Evolutionary conservation across 2,113 vertebrate genomes (phyloP), one percentile per base, ranked within the genome.

Genomic region (Pterophyllum scalare): DNA sequence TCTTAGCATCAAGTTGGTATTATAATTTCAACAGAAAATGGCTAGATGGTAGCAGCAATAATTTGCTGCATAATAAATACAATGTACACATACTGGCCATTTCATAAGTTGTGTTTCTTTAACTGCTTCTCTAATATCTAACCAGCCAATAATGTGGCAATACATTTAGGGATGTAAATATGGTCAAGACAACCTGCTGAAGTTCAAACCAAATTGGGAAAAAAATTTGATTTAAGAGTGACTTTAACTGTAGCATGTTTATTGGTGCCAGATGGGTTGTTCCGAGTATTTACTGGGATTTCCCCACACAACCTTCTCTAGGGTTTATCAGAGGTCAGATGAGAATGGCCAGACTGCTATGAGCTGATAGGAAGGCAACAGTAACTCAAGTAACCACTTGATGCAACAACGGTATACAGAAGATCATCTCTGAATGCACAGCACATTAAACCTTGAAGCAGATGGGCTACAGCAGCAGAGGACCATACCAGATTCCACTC

Each of bases 371-470:
- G 22, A 19, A 67, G 46, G 40, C 38, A 67, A 14, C 26, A 67
- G 22, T 46, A 67, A 67, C 40, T 70, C 15, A 70, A 15, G 26
- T 28, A 70, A 70, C 40, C 24, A 70, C 24, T 70, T 28, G 28
- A 24, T 70, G 12, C 64, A 70, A 70, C 64, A 49, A 70, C 49
- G 40, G 64, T 70, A 70, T 70, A 40, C 64, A 70, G 33, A 19
- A 70, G 24, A 28, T 15, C 64, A 49, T 70, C 40, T 20, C 40
- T 70, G 40, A 70, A 70, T 70, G 40, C 40, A 0, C 24, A 70
- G 49, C 64, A 49, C 24, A 1, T 49, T 24, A 22, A 52, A 26
- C 43, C 43, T 70, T 31, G 24, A 52, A 70, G 24, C 43, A 72
- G 65, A 72, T 52, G 65, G 24, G 43, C 65, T 52, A 52, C 43